Percentiles rank a stretch among this genome's conserved stretches.
Evolutionary conservation across 2,113 vertebrate species (phyloP).

Genomic region (Psilopogon haemacephalus): DNA sequence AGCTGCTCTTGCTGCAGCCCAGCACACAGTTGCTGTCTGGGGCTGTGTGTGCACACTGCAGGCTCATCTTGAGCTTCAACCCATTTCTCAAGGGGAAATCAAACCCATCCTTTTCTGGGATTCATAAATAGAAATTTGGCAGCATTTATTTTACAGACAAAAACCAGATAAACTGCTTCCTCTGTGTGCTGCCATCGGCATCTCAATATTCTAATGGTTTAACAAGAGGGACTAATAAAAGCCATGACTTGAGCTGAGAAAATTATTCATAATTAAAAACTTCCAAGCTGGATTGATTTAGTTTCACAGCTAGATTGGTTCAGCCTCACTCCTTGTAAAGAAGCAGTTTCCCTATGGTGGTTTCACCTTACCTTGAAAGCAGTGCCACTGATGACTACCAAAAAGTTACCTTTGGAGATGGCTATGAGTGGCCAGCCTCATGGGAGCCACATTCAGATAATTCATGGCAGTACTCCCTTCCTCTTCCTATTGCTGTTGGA

Average conservation of each 20-base stretch:
- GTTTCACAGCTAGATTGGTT: neutral
- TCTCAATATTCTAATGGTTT: neutral
- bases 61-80: no score
- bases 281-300: neutral
- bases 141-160: conserved; percentile 10
- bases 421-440: neutral
- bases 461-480: neutral
- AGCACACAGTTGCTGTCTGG: no score
- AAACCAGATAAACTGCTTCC: neutral
- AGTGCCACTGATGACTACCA: neutral
- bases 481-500: neutral
- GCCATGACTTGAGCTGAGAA: neutral
- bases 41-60: no score
- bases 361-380: neutral
- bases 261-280: neutral
- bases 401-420: neutral
- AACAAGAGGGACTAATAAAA: conserved; percentile 17
- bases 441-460: neutral
- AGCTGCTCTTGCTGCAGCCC: no score
- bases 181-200: conserved; percentile 14
- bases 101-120: conserved; percentile 45
- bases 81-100: conserved; percentile 59
- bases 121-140: conserved; percentile 17
- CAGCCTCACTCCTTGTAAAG: neutral
- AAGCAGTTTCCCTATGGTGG: neutral